A percentile compares a stretch with the other conserved stretches of the same genome.
phyloP scores from a whole-genome alignment of 2,797 vertebrate genomes.

The Mormyrus proboscirostris region DNA sequence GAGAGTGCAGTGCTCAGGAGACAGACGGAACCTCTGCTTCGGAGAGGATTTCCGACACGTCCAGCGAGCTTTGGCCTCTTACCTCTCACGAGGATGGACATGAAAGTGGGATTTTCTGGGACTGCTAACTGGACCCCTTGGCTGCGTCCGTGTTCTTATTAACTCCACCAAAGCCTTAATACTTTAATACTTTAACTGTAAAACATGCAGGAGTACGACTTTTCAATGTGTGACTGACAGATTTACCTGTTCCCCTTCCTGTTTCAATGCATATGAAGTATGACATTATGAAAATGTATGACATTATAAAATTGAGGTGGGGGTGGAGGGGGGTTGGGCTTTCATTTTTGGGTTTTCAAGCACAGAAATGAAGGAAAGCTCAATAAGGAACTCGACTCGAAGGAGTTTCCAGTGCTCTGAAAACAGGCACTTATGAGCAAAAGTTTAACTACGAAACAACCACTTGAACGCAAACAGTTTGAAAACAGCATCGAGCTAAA shows the following conservation, averaged over 20 bases:
- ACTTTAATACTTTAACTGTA: background rate
- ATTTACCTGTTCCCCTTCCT: background rate
- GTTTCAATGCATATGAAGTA: background rate
- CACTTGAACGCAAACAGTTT: background rate
- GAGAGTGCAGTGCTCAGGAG: background rate
- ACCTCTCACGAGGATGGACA: background rate
- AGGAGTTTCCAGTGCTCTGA: background rate
- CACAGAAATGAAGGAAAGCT: background rate
- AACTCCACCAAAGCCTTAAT: background rate
- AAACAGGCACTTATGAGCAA: background rate
- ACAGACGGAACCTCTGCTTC: background rate
- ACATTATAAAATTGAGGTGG: background rate
- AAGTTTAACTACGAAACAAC: background rate
- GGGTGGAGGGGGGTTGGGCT: background rate
- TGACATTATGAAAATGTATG: slow-evolving; percentile 1
- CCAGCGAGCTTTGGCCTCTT: background rate
- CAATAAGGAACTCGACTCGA: background rate
- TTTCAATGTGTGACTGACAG: background rate
- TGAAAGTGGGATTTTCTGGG: background rate
- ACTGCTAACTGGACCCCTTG: background rate
- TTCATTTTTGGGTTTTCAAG: background rate
- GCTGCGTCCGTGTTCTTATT: background rate
- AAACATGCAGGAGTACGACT: background rate
- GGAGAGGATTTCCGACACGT: background rate
- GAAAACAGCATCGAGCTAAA: background rate